phyloP scores from a whole-genome alignment of 2,113 vertebrate genomes.

The Channa maculata region DNA sequence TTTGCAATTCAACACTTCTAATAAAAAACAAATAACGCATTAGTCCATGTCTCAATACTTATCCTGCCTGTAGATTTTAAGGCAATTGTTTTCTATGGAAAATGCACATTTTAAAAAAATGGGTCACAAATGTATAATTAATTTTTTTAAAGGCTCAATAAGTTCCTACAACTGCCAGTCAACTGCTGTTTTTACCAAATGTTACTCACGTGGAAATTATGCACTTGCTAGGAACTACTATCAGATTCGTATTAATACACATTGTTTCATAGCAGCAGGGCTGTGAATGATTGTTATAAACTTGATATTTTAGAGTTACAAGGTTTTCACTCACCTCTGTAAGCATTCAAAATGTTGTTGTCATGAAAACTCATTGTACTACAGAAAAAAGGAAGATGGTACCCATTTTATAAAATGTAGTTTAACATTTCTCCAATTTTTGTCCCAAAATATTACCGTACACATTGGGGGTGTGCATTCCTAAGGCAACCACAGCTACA shows the following conservation, averaged over 20 bases:
- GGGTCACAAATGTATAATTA: background rate
- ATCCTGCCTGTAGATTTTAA: background rate
- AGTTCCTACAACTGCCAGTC: background rate
- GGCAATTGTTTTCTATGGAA: background rate
- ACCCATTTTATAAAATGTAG: conserved; percentile 39
- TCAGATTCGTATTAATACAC: conserved; percentile 6
- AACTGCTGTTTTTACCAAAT: background rate
- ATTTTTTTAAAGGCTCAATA: background rate
- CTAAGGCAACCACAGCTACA: conserved; percentile 62
- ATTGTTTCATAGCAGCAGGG: conserved; percentile 2
- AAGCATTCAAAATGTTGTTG: conserved; percentile 53
- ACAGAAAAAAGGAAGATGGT: conserved; percentile 49
- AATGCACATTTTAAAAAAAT: background rate
- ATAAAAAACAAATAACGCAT: conserved; percentile 13
- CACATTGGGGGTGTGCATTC: conserved; percentile 10
- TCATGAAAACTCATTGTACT: conserved; percentile 24
- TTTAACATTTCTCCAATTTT: conserved; percentile 19
- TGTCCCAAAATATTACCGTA: conserved; percentile 29
- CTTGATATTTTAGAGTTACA: conserved; percentile 6
- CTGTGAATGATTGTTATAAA: background rate
- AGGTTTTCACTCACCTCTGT: conserved; percentile 44
- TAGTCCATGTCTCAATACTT: background rate
- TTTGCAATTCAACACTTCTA: conserved; percentile 15
- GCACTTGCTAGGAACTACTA: background rate
- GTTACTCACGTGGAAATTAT: background rate